phyloP scores from a whole-genome alignment of 2,113 vertebrate genomes.

The Grus americana region DNA sequence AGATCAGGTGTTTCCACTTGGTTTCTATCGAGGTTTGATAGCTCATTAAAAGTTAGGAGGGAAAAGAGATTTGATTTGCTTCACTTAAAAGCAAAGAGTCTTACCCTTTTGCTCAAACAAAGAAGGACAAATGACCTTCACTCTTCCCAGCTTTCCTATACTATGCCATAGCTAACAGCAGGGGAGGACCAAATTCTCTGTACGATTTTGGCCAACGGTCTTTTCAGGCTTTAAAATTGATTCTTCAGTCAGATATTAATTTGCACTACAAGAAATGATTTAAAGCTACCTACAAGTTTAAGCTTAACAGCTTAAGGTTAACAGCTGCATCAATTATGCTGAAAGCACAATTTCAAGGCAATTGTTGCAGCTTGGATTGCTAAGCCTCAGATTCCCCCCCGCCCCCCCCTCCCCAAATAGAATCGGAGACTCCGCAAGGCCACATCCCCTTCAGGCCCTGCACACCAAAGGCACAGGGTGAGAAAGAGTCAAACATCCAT shows the following conservation, averaged over 20 bases:
- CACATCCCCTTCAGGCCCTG: background rate
- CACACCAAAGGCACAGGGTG: background rate
- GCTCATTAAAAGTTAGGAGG: background rate
- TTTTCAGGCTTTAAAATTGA: background rate
- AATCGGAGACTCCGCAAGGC: background rate
- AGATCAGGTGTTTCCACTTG: background rate
- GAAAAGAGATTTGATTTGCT: background rate
- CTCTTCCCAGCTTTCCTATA: background rate
- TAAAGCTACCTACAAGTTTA: background rate
- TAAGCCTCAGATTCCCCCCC: background rate
- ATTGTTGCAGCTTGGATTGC: background rate
- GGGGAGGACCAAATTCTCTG: background rate
- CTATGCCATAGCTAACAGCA: background rate
- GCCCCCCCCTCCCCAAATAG: accelerated
- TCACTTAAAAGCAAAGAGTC: background rate
- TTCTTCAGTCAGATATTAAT: constrained; percentile 15
- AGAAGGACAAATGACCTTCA: background rate
- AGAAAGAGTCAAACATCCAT: background rate
- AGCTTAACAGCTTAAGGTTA: background rate
- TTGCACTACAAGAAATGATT: background rate
- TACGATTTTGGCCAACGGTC: background rate
- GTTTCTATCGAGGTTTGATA: background rate
- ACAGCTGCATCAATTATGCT: background rate
- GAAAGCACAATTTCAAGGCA: background rate
- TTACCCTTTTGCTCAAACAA: background rate